These are phyloP conservation scores for Zaprionus taronus DNA, from an alignment of 1,140 invertebrate species.

Conservation along the genomic window DNA sequence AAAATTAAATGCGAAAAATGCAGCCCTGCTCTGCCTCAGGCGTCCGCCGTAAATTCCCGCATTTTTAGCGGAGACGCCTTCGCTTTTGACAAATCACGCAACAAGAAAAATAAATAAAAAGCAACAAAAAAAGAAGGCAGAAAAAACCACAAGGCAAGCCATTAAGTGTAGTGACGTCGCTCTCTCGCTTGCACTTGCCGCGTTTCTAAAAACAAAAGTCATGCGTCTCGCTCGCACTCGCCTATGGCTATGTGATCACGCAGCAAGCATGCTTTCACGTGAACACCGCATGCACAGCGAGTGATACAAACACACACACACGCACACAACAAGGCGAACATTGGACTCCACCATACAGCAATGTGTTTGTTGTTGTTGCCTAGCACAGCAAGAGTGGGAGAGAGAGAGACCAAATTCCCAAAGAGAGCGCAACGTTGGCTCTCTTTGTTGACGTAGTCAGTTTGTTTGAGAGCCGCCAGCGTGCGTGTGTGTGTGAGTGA, in stretches of 20 bases:
- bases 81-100: constrained; percentile 59
- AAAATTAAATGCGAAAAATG: constrained; percentile 65
- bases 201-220: constrained; percentile 84
- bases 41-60: constrained; percentile 34
- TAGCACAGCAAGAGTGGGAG: constrained; percentile 16
- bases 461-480: constrained; percentile 41
- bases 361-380: constrained; percentile 34
- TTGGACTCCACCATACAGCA: constrained; percentile 69
- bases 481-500: constrained; percentile 16
- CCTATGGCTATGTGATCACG: constrained; percentile 71
- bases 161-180: constrained; percentile 44
- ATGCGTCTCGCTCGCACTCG: constrained; percentile 65
- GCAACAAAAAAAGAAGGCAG: constrained; percentile 1
- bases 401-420: constrained; percentile 18
- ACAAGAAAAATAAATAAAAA: constrained; percentile 24
- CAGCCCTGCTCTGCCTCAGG: constrained; percentile 18
- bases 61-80: constrained; percentile 50
- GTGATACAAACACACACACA: constrained; percentile 69
- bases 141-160: constrained; percentile 47
- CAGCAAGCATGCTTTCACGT: constrained; percentile 84
- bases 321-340: constrained; percentile 53
- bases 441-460: constrained; percentile 38
- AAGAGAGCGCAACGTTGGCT: constrained; percentile 23
- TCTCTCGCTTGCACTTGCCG: constrained; percentile 60
- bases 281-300: constrained; percentile 82